phyloP scores from a whole-genome alignment of 1,140 invertebrate genomes.

The Asobara japonica region DNA sequence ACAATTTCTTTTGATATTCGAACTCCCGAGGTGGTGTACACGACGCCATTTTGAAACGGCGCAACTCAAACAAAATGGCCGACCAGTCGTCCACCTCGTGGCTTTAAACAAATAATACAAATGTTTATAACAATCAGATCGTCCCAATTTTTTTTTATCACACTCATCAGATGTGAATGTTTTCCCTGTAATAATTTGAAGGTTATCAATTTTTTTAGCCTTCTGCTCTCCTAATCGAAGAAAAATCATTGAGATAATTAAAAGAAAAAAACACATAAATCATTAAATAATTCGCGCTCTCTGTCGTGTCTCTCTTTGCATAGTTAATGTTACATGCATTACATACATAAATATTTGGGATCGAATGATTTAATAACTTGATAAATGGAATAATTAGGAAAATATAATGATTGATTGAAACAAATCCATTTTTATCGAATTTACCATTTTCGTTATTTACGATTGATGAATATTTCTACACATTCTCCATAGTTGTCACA shows the following conservation, averaged over 20 bases:
- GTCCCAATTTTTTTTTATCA: too few species aligned
- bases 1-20: too few species aligned
- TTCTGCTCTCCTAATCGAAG: too few species aligned
- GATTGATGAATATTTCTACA: slow-evolving; percentile 63
- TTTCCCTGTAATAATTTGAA: too few species aligned
- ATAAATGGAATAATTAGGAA: slow-evolving; percentile 35
- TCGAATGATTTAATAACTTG: slow-evolving; percentile 42
- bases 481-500: slow-evolving; percentile 55
- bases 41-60: too few species aligned
- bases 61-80: too few species aligned
- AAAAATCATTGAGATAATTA: slow-evolving; percentile 2
- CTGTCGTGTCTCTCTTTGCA: slow-evolving; percentile 55
- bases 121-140: too few species aligned
- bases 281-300: slow-evolving; percentile 45
- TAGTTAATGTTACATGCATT: slow-evolving; percentile 54
- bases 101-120: too few species aligned
- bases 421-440: slow-evolving; percentile 63
- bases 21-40: too few species aligned
- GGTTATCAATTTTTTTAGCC: too few species aligned
- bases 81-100: too few species aligned
- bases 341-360: slow-evolving; percentile 48
- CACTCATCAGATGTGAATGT: too few species aligned
- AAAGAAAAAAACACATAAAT: slow-evolving; percentile 23
- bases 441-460: slow-evolving; percentile 60
- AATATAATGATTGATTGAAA: slow-evolving; percentile 36